phyloP scores from a whole-genome alignment of 2,888 invertebrate genomes.

The Epinotia brunnichana region DNA sequence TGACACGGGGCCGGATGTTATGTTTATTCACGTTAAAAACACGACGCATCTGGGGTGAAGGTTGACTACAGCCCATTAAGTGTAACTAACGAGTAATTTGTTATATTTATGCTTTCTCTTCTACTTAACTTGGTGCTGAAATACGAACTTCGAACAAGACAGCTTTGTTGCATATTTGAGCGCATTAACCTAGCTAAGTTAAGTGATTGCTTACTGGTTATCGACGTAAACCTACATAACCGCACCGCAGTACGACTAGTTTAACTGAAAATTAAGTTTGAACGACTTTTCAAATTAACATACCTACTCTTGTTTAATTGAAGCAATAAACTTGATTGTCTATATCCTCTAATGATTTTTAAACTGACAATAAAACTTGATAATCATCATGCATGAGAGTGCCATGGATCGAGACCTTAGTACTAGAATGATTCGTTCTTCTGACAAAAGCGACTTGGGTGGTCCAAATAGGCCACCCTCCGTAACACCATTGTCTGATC shows the following conservation, averaged over 20 bases:
- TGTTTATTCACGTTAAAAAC: slow-evolving; percentile 49
- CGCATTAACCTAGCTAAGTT: slow-evolving; percentile 19
- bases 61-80: slow-evolving; percentile 14
- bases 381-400: too few relatives aligned
- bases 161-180: slow-evolving; percentile 6
- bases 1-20: slow-evolving; percentile 59
- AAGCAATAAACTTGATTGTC: slow-evolving; percentile 13
- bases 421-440: not conserved
- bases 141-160: slow-evolving; percentile 11
- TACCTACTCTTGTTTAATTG: slow-evolving; percentile 4
- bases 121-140: slow-evolving; percentile 10
- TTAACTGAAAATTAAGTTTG: not conserved
- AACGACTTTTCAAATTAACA: slow-evolving; percentile 10
- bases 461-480: slow-evolving; percentile 6
- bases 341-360: slow-evolving; percentile 11
- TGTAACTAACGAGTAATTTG: not conserved
- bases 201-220: slow-evolving; percentile 10
- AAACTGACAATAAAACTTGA: not conserved
- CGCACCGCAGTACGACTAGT: slow-evolving; percentile 6
- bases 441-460: slow-evolving; percentile 20
- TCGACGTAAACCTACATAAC: slow-evolving; percentile 29
- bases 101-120: slow-evolving; percentile 11
- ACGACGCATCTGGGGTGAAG: slow-evolving; percentile 22
- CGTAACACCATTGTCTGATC: not conserved
- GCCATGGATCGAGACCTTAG: not conserved